phyloP scores from a whole-genome alignment of 2,113 vertebrate genomes.

The Poeciliopsis occidentalis region DNA sequence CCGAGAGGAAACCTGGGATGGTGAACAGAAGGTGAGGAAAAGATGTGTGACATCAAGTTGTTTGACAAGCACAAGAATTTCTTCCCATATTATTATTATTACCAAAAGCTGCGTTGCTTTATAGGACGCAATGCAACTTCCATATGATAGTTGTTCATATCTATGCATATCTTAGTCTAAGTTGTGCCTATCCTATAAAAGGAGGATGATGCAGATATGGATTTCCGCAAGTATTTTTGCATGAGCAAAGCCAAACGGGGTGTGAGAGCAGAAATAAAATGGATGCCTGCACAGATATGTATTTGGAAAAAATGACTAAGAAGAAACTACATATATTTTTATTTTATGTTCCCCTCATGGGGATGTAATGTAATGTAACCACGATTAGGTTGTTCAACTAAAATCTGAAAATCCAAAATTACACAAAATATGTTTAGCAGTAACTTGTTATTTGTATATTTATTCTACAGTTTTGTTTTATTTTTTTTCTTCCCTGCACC shows the following conservation, averaged over 20 bases:
- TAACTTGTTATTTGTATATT: no score
- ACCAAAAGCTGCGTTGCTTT: background rate
- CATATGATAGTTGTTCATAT: no score
- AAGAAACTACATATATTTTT: background rate
- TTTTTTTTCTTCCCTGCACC: no score
- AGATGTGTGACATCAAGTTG: background rate
- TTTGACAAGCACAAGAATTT: background rate
- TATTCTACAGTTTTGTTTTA: no score
- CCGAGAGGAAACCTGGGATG: slow-evolving; percentile 30
- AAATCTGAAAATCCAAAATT: no score
- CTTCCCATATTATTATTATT: background rate
- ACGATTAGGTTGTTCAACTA: no score
- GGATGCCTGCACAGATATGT: background rate
- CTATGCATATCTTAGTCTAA: background rate
- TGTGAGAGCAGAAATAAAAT: background rate
- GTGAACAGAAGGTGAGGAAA: background rate
- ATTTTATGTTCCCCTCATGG: no score
- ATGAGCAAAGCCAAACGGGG: background rate
- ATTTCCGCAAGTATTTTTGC: background rate
- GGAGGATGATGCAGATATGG: background rate
- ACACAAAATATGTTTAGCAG: no score
- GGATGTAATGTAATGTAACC: no score
- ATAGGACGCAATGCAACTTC: background rate
- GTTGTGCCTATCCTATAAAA: background rate
- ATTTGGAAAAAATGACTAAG: background rate